A percentile compares a stretch with the other conserved stretches of the same genome.
These are phyloP conservation scores for Setipinna tenuifilis DNA, from an alignment of 2,797 vertebrate genomes.

Conservation along the genomic window DNA sequence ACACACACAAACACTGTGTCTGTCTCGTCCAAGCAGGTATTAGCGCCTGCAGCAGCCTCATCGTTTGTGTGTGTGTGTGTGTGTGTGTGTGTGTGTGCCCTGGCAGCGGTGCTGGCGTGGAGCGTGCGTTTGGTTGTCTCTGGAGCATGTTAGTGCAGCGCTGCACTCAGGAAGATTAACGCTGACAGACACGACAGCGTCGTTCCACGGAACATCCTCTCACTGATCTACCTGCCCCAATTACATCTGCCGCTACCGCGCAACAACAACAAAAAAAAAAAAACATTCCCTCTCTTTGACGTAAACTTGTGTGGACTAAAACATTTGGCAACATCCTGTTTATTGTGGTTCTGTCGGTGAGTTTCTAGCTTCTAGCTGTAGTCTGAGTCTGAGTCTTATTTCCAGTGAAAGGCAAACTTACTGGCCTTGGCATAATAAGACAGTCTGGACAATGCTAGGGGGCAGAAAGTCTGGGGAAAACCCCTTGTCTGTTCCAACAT, in stretches of 20 bases:
- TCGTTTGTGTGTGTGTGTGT: no score
- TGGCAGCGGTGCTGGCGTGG: slow-evolving; percentile 54
- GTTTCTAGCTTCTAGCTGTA: no score
- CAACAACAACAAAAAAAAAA: no score
- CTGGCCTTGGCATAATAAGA: no score
- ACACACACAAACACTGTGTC: slow-evolving; percentile 18
- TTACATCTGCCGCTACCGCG: slow-evolving; percentile 28
- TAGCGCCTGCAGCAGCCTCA: slow-evolving; percentile 65
- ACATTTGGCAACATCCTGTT: no score
- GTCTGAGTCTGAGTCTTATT: no score
- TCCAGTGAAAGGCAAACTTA: no score
- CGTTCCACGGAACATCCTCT: slow-evolving; percentile 50
- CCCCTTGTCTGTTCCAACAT: no score
- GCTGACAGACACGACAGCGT: slow-evolving; percentile 43
- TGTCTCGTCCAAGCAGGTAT: slow-evolving; percentile 58
- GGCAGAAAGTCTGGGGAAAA: no score
- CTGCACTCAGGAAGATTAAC: slow-evolving; percentile 49
- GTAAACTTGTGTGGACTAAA: no score
- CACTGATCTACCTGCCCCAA: slow-evolving; percentile 25
- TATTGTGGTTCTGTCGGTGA: no score
- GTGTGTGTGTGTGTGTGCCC: slow-evolving; percentile 48
- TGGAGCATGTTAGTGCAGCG: slow-evolving; percentile 65
- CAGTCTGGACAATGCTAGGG: no score
- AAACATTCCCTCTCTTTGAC: background rate
- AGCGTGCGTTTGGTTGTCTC: slow-evolving; percentile 20